Percentiles rank a stretch among this genome's conserved stretches.
Evolutionary conservation across 2,797 vertebrate genomes (phyloP).

Genomic region (Megaceryle alcyon): DNA sequence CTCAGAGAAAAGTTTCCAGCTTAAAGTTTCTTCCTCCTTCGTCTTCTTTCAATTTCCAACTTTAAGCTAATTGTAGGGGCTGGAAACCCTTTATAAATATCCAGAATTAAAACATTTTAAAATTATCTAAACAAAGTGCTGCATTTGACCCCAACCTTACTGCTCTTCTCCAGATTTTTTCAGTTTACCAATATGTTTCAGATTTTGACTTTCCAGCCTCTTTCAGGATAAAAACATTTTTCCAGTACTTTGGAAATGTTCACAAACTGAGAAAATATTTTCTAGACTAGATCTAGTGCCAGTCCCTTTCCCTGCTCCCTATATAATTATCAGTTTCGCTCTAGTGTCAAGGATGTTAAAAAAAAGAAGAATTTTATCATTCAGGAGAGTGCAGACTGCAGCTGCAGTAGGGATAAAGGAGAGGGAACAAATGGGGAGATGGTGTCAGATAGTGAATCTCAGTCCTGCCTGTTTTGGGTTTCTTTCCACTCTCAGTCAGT

Average conservation of each 20-base stretch:
- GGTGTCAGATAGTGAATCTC: neutral
- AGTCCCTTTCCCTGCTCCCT: neutral
- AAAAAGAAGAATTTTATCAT: neutral
- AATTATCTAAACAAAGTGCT: constrained; percentile 35
- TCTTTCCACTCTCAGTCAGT: neutral
- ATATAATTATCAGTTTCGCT: neutral
- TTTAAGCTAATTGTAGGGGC: constrained; percentile 12
- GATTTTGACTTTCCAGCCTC: neutral
- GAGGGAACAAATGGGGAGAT: neutral
- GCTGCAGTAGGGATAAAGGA: neutral
- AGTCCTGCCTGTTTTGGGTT: neutral
- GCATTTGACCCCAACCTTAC: constrained; percentile 11
- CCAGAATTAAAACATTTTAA: constrained; percentile 8
- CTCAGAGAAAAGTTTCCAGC: neutral
- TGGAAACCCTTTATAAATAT: constrained; percentile 2
- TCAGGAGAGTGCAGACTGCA: neutral
- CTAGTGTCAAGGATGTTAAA: neutral
- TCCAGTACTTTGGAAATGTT: neutral
- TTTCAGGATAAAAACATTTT: neutral
- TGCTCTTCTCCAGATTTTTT: constrained; percentile 32
- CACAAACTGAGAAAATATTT: neutral
- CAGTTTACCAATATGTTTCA: neutral
- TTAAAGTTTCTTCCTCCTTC: constrained; percentile 4
- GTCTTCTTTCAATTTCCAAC: constrained; percentile 35
- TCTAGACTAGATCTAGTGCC: neutral